Base-by-base conservation (phyloP, 2,797 vertebrate genomes). In the Pteronotus mesoamericanus region DNA sequence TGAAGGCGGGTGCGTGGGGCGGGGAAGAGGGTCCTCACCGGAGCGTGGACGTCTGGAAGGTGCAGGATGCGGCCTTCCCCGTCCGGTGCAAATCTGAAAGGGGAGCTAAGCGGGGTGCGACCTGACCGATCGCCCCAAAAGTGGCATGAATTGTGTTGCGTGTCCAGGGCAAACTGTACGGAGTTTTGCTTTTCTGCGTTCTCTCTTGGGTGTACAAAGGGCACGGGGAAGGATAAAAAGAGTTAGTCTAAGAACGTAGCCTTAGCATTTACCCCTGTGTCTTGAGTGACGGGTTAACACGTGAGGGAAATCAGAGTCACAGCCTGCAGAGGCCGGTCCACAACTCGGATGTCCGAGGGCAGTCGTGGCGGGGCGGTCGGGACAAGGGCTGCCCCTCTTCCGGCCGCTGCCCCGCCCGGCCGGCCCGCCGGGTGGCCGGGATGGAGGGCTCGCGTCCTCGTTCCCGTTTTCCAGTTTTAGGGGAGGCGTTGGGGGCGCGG, bases 331-430 rank as follows among this genome's bases (percentile, higher is more conserved):
- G 48, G 6, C 14, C 1, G 0, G 51, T 29, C 37, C 57, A 44
- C n/a, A 68, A 16, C 11, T 32, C 3, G 2, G 14, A 34, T 12
- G 42, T 53, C 22, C 1, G 5, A 71, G 48, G 11, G 39, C 69
- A 4, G 3, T 6, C 2, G 37, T 1, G 0, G 12, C 29, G 15
- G 11, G 21, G 14, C 2, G 7, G 14, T 1, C 11, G 2, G 5
- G 57, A 18, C 21, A 26, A 9, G 22, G 12, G 39, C 21, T 8
- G 12, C 32, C 8, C 11, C 51, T 61, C 14, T 83, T 12, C 19
- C 0, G 0, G 55, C 44, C 84, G 79, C 10, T 0, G 2, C 19
- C 29, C 11, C 0, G 18, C 51, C 1, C 5, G n/a, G 12, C 61
- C 29, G 42, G 61, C 18, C 15, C 26, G 9, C 39, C 0, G 0